These are phyloP conservation scores for Chrysomela aeneicollis DNA, from an alignment of 2,888 invertebrate species.

Conservation along the genomic window DNA sequence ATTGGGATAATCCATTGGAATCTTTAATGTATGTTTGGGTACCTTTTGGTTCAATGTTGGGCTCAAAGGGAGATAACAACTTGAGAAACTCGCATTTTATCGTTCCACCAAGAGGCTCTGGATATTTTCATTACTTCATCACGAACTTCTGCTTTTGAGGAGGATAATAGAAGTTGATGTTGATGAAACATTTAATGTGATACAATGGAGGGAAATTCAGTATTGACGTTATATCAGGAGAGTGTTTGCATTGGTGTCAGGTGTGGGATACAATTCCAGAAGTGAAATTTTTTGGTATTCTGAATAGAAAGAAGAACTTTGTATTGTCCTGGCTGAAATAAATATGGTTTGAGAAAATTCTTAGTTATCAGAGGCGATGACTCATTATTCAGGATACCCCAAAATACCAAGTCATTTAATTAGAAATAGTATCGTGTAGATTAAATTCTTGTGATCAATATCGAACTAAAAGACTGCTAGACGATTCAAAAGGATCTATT, in stretches of 20 bases:
- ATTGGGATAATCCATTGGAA: conserved; percentile 1
- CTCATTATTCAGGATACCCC: too few species aligned
- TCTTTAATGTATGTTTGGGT: conserved; percentile 3
- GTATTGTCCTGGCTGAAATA: too few species aligned
- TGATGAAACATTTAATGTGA: neutral
- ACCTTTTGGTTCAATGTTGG: neutral
- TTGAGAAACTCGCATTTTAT: neutral
- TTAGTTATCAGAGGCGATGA: too few species aligned
- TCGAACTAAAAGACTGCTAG: too few species aligned
- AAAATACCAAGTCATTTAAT: too few species aligned
- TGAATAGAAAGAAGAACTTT: too few species aligned
- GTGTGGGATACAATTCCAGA: neutral
- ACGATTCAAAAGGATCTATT: too few species aligned
- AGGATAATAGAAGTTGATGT: neutral
- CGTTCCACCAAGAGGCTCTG: neutral
- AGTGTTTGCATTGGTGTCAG: too few species aligned
- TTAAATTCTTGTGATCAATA: too few species aligned
- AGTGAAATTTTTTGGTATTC: neutral
- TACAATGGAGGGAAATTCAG: neutral
- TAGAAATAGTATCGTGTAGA: too few species aligned
- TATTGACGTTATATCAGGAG: neutral
- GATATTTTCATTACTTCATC: conserved; percentile 2
- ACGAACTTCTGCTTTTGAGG: neutral
- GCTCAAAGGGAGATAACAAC: neutral
- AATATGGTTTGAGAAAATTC: too few species aligned